Evolutionary conservation across 2,113 vertebrate genomes (phyloP), one percentile per base, ranked within the genome.

Genomic region (Platichthys stellatus): DNA sequence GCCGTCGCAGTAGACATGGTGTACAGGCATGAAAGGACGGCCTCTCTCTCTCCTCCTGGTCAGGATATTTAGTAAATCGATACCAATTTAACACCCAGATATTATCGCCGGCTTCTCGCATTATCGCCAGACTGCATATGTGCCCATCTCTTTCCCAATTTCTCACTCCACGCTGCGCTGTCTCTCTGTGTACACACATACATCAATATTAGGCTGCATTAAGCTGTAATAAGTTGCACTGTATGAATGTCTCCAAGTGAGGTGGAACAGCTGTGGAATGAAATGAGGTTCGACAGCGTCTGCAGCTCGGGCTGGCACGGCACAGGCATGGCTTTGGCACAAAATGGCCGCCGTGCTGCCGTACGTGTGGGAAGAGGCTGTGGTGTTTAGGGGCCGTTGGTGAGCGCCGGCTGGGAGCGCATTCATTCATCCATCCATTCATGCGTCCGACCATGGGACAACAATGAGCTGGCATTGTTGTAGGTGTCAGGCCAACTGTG

Each of bases 71-170:
- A 92, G 88, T 87, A 83, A 83, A 92, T 93, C 92, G 80, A 92
- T 93, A 88, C 89, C 90, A 93, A 90, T 93, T 92, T 92, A 91
- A 87, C 86, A 84, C 68, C 67, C 71, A 86, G 92, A 93, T 91
- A 89, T 93, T 91, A 91, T 93, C 91, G 17, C 69, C 21, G 15
- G 77, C 86, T 75, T 69, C 82, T 87, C 63, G 76, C 88, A 91
- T 91, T 93, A 91, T 92, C 84, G 8, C 80, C 43, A 71, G 76
- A 11, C 89, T 90, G 79, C 86, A 92, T 88, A 88, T 91, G 86
- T 87, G 84, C 87, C 69, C 70, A 13, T 81, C 80, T 71, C 82
- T 53, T 78, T 86, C 82, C 81, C 86, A 84, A 74, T 90, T 87
- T 90, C 81, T 69, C 38, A 57, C 74, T 63, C 59, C 64, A 20